These are phyloP conservation scores for Hydraecia micacea DNA, from an alignment of 2,888 invertebrate species.

Conservation along the genomic window DNA sequence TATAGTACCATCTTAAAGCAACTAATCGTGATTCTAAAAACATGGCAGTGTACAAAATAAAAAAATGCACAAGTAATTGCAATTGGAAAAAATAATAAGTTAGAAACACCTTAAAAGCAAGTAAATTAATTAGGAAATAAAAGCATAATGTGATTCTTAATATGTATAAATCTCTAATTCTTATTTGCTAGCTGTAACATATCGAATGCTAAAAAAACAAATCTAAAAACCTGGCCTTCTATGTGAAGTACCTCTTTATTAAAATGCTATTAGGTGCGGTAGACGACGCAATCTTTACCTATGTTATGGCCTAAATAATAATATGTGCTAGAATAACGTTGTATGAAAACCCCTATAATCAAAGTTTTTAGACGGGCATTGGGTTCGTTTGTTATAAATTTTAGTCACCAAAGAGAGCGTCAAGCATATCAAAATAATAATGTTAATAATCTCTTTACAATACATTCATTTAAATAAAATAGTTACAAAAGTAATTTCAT, in stretches of 20 bases:
- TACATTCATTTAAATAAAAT: neutral
- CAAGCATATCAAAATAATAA: conserved; percentile 9
- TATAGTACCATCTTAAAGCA: conserved; percentile 13
- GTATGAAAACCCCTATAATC: conserved; percentile 39
- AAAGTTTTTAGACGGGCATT: neutral
- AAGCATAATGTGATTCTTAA: conserved; percentile 27
- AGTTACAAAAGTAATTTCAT: conserved; percentile 9
- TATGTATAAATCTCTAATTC: conserved; percentile 31
- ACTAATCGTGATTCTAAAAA: conserved; percentile 8
- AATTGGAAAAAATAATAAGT: conserved; percentile 20
- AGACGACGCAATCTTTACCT: conserved; percentile 28
- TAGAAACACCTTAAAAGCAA: conserved; percentile 42
- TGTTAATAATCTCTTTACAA: conserved; percentile 24
- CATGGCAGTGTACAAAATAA: conserved; percentile 45
- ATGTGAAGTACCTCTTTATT: conserved; percentile 24
- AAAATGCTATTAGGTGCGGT: conserved; percentile 60
- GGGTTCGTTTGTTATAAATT: neutral
- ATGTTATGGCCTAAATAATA: conserved; percentile 3
- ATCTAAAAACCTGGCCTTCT: conserved; percentile 46
- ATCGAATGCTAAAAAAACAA: conserved; percentile 45
- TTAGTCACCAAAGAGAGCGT: conserved; percentile 29
- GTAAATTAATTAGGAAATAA: conserved; percentile 31
- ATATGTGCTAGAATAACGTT: conserved; percentile 17
- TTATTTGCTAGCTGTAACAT: conserved; percentile 61
- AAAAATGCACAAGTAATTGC: conserved; percentile 52